Evolutionary conservation across 2,113 vertebrate species (phyloP).

Genomic region (Brevimyrus niger): DNA sequence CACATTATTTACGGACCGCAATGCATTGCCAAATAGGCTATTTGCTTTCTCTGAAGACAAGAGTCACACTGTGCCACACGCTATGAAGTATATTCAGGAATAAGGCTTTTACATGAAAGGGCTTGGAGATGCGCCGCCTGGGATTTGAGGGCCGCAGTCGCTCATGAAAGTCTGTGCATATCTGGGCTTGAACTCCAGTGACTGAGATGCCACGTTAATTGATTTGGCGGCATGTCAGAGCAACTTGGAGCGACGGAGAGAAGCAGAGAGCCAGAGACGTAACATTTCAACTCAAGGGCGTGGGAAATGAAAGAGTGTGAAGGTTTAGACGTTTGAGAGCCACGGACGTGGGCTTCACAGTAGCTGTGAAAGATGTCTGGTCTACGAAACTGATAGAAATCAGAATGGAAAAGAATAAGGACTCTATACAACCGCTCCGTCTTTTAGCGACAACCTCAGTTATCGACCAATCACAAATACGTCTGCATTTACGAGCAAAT

Average conservation of each 20-base stretch:
- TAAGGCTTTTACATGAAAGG: neutral
- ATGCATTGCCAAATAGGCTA: neutral
- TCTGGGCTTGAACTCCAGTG: neutral
- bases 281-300: neutral
- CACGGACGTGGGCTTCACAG: neutral
- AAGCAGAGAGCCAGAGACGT: neutral
- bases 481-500: neutral
- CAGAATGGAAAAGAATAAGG: neutral
- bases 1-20: neutral
- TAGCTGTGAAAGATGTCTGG: neutral
- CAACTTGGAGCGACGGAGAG: neutral
- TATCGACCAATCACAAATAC: neutral
- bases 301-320: neutral
- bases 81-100: neutral
- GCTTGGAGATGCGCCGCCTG: no score
- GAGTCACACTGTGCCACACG: neutral
- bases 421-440: neutral
- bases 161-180: neutral
- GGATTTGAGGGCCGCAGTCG: neutral
- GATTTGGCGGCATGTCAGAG: neutral
- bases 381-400: neutral
- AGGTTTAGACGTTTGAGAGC: neutral
- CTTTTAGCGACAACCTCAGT: neutral
- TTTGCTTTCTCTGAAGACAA: neutral
- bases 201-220: neutral